Percentiles rank a stretch among this genome's conserved stretches.
Conservation (phyloP, 2,888 invertebrate genomes). For the Hedychridium roseum region DNA sequence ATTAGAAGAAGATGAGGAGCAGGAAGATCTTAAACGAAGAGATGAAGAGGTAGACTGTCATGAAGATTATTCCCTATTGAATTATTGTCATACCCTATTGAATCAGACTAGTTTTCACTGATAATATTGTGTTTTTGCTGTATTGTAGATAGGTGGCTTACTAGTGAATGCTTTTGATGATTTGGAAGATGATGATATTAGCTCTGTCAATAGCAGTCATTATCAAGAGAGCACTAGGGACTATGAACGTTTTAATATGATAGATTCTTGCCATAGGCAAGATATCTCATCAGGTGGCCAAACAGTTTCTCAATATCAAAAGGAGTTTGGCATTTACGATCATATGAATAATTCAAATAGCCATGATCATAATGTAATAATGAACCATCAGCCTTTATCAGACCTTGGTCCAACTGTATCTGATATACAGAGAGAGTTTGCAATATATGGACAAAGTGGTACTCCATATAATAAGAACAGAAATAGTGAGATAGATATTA, state of each 20-base stretch:
- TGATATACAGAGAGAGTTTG: conserved; percentile 42
- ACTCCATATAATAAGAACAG: conserved; percentile 41
- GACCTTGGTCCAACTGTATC: conserved; percentile 37
- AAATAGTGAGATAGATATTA: conserved; percentile 26
- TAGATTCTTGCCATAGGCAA: conserved; percentile 31
- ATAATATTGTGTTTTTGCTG: not conserved
- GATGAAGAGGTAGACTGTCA: conserved; percentile 72
- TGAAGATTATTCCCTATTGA: too few species aligned
- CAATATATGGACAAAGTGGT: conserved; percentile 31
- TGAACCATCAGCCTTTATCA: conserved; percentile 29
- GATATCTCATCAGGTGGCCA: conserved; percentile 31
- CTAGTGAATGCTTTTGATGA: conserved; percentile 76
- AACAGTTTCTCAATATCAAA: conserved; percentile 42
- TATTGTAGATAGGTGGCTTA: conserved; percentile 69
- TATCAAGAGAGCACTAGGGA: conserved; percentile 45
- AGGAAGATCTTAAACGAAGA: conserved; percentile 74
- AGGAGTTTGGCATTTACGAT: conserved; percentile 44
- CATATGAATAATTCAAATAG: conserved; percentile 32
- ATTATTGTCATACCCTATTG: too few species aligned
- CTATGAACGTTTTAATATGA: conserved; percentile 34
- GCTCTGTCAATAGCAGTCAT: conserved; percentile 68
- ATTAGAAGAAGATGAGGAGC: conserved; percentile 74
- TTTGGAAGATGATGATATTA: conserved; percentile 71
- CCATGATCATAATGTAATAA: conserved; percentile 33
- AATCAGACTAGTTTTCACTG: not conserved